Percentiles rank a stretch among this genome's conserved stretches.
Conservation (phyloP, 1,140 invertebrate genomes). For the Periplaneta americana region DNA sequence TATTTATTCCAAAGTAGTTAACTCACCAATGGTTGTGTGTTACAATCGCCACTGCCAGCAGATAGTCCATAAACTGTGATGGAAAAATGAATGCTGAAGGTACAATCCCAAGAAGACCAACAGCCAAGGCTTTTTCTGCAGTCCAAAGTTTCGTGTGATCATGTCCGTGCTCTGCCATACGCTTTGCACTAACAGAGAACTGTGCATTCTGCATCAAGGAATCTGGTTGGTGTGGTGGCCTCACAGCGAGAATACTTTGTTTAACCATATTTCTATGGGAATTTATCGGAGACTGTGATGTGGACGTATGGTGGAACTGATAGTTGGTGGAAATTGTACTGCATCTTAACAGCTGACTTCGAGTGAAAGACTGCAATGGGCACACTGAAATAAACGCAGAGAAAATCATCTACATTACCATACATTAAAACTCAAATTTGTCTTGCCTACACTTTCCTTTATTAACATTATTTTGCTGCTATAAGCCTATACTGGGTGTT, state of each 20-base stretch:
- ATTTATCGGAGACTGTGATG: neutral
- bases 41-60: conserved; percentile 55
- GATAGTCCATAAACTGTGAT: conserved; percentile 53
- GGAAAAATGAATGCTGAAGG: conserved; percentile 56
- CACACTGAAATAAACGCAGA: neutral
- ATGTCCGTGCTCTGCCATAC: conserved; percentile 18
- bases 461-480: no score
- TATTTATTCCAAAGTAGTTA: no score
- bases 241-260: neutral
- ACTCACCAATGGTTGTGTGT: conserved; percentile 65
- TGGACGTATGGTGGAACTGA: neutral
- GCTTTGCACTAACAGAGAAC: conserved; percentile 15
- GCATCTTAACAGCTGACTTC: neutral
- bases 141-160: conserved; percentile 61
- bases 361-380: neutral
- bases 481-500: no score
- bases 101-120: conserved; percentile 52
- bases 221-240: neutral
- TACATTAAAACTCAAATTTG: no score
- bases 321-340: neutral
- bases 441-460: no score
- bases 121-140: conserved; percentile 54
- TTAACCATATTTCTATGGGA: neutral
- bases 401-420: no score
- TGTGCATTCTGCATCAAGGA: neutral